These are phyloP conservation scores for Aegithalos caudatus DNA, from an alignment of 2,113 vertebrate species.

Conservation along the genomic window DNA sequence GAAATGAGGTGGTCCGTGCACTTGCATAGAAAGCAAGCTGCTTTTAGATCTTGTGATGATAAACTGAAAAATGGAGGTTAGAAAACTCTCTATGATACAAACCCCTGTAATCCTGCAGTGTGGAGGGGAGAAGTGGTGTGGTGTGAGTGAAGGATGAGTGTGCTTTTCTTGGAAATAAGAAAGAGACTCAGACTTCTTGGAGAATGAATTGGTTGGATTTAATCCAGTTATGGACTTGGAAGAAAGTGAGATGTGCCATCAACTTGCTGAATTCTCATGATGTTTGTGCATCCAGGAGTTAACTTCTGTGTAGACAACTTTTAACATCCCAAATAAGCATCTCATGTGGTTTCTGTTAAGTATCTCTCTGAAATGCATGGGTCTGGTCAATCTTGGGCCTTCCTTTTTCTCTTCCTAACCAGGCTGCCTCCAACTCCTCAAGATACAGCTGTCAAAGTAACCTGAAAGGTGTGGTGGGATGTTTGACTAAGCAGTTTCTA, in stretches of 20 bases:
- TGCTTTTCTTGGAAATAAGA: not conserved
- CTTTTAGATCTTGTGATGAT: not conserved
- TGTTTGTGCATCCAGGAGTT: not conserved
- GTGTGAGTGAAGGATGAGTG: not conserved
- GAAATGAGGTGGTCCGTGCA: not conserved
- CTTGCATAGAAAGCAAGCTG: rapidly evolving
- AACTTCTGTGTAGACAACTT: not conserved
- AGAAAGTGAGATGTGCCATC: not conserved
- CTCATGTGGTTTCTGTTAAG: not conserved
- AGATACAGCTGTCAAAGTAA: not conserved
- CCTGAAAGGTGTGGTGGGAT: not conserved
- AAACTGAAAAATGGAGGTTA: not conserved
- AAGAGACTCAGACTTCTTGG: not conserved
- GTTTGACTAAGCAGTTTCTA: not conserved
- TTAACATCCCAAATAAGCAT: not conserved
- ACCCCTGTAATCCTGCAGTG: not conserved
- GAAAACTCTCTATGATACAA: not conserved
- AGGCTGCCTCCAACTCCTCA: not conserved
- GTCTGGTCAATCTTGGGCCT: not conserved
- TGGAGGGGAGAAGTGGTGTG: not conserved
- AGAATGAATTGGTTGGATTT: rapidly evolving
- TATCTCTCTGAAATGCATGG: not conserved
- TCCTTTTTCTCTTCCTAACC: not conserved
- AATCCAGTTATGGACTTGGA: not conserved
- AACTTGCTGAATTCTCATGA: not conserved